Base-by-base conservation (phyloP, 1,140 invertebrate genomes). In the Drosophila teissieri region DNA sequence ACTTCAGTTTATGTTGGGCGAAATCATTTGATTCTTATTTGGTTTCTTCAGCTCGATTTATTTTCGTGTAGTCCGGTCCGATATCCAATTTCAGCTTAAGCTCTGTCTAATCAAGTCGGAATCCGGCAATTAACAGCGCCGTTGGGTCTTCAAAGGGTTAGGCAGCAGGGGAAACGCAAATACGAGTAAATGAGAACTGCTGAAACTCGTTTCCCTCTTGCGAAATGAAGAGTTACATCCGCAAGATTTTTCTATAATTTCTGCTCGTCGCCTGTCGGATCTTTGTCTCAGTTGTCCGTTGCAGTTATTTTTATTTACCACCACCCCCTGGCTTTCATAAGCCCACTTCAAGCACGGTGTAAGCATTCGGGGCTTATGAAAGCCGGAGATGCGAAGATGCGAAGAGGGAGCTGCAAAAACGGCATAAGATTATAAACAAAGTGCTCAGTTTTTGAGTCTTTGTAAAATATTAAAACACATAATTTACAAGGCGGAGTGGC, bases 391-490 rank as follows among this genome's bases (percentile, higher is more conserved):
- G n/a, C n/a, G n/a, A 64, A 77, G 76, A 69, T 27, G 53, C 31
- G 22, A 48, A 42, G 61, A 54, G 44, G 44, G 64, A 49, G 64
- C 40, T 60, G 57, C 34, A 44, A 45, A 45, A 57, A 52, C 51
- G 67, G 54, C 55, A 74, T 63, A 81, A 85, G 82, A 86, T 81
- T 86, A 81, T 86, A 81, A 82, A 74, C 78, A 82, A 85, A 88
- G 64, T 82, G 78, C 82, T 67, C 78, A 75, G 74, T 86, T 82
- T 80, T 86, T 88, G 78, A 78, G 83, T 86, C 83, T 85, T 88
- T 88, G 82, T 82, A 44, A 86, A 86, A 82, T 86, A 86, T 88
- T 86, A 88, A 88, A 86, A 72, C 69, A 88, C 83, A 88, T 86
- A 88, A 86, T 86, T 86, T 78, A 88, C 79, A 85, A 80, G 45